Evolutionary conservation across 2,888 invertebrate genomes (phyloP).

Genomic region (Halictus ligatus): DNA sequence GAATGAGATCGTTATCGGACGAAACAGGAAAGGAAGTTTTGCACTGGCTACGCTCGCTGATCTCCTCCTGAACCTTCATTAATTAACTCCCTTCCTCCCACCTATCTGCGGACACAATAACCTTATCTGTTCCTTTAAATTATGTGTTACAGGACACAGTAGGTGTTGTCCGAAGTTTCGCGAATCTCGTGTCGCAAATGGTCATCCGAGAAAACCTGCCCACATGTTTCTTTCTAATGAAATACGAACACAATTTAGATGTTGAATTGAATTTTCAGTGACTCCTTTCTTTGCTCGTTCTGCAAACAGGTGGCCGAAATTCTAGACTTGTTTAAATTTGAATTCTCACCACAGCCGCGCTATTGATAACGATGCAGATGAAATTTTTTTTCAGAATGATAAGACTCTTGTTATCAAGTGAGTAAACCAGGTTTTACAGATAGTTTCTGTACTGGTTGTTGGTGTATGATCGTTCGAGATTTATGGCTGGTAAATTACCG

Average conservation of each 20-base stretch:
- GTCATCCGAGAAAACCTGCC: background rate
- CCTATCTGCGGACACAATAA: background rate
- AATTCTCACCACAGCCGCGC: background rate
- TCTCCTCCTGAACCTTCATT: conserved; percentile 8
- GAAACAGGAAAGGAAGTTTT: conserved; percentile 53
- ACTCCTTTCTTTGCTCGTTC: background rate
- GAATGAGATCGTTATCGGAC: conserved; percentile 44
- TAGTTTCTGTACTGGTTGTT: conserved; percentile 11
- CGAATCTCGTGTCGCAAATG: background rate
- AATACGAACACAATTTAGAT: too few species aligned
- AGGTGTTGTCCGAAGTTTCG: background rate
- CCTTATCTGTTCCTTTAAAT: background rate
- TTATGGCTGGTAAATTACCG: conserved; percentile 8
- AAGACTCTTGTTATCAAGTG: background rate
- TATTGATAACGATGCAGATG: background rate
- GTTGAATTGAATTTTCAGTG: too few species aligned
- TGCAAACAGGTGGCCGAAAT: background rate
- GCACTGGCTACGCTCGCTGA: conserved; percentile 32
- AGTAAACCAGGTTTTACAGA: background rate
- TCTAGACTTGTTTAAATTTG: background rate
- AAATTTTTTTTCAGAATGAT: background rate
- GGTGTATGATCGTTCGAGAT: conserved; percentile 18
- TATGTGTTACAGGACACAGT: background rate
- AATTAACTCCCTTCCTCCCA: background rate
- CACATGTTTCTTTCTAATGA: background rate